A percentile compares a stretch with the other conserved stretches of the same genome.
Conservation (phyloP, 23 tunicate species). For the Trididemnum clinides region DNA sequence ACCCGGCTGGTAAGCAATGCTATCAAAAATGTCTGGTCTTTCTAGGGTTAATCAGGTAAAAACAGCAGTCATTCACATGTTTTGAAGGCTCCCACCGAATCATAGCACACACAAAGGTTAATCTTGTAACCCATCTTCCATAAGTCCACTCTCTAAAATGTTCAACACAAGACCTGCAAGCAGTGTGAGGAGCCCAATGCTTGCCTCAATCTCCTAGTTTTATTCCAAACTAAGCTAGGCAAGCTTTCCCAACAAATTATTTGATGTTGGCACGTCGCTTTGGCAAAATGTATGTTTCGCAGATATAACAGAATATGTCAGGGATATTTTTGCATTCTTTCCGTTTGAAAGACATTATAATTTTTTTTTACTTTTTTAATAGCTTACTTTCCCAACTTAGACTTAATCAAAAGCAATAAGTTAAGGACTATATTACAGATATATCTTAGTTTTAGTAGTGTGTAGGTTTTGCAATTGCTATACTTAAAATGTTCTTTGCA, state of each 20-base stretch:
- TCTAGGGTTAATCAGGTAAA: no score
- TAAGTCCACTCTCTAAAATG: constrained; percentile 6
- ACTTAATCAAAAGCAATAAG: no score
- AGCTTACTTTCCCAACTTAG: neutral
- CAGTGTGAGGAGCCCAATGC: constrained; percentile 11
- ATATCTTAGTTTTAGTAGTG: no score
- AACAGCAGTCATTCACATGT: constrained; percentile 13
- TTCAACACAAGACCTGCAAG: constrained; percentile 3
- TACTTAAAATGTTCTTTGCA: no score
- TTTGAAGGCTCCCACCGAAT: neutral
- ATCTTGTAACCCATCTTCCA: neutral
- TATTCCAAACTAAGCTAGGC: neutral
- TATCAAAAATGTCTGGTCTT: no score
- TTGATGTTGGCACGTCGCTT: neutral
- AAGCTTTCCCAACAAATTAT: neutral
- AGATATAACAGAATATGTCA: neutral
- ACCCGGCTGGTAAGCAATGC: no score
- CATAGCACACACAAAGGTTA: neutral
- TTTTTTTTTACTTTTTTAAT: neutral
- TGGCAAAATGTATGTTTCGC: neutral
- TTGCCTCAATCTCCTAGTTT: neutral
- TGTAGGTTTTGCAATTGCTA: no score
- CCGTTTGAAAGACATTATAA: neutral
- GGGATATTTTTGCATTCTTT: neutral
- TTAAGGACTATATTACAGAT: no score